These are phyloP conservation scores for Cyphomyrus plagiostoma DNA, from an alignment of 2,113 vertebrate genomes.

Conservation along the genomic window DNA sequence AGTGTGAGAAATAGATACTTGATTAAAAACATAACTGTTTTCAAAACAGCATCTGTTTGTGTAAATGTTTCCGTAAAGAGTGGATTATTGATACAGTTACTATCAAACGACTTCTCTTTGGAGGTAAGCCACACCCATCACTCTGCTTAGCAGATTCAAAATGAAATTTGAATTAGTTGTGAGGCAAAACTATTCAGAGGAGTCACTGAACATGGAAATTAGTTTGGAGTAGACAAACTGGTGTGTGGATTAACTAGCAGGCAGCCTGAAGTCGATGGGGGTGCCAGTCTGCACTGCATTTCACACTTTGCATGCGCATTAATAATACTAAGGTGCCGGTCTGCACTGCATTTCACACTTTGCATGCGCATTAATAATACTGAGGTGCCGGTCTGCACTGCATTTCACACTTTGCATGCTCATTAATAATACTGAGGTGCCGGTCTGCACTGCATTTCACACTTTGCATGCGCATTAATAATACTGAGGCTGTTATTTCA, in stretches of 20 bases:
- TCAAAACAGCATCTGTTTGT: neutral
- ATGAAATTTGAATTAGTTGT: slow-evolving; percentile 9
- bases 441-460: neutral
- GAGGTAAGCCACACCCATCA: neutral
- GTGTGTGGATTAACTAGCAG: slow-evolving; percentile 13
- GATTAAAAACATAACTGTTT: neutral
- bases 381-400: neutral
- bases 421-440: neutral
- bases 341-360: no score
- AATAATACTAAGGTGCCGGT: no score
- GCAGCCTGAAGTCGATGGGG: neutral
- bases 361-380: neutral
- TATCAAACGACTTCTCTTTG: neutral
- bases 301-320: neutral
- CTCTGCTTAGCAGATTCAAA: slow-evolving; percentile 9
- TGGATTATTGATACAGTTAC: neutral
- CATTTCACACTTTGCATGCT: neutral
- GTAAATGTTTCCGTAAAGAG: neutral
- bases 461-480: neutral
- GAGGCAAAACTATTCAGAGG: slow-evolving; percentile 2
- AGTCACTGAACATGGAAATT: slow-evolving; percentile 18
- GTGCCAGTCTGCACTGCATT: neutral
- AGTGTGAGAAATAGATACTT: neutral
- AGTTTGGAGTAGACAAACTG: slow-evolving; percentile 9
- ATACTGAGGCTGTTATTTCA: neutral